These are phyloP conservation scores for Rhopalosiphum padi DNA, from an alignment of 1,140 invertebrate genomes.

Conservation along the genomic window DNA sequence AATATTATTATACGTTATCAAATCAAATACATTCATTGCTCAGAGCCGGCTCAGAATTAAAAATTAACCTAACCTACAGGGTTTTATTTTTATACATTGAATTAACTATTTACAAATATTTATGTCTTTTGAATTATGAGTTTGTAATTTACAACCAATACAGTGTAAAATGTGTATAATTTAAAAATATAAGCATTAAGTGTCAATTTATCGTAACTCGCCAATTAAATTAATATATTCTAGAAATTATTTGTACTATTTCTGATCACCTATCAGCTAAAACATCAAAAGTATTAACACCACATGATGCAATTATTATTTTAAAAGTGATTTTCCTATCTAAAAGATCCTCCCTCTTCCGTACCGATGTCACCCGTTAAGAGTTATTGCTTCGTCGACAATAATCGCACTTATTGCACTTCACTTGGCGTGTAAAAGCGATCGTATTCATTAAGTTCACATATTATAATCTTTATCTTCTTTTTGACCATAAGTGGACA, in stretches of 20 bases:
- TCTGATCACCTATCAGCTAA: background rate
- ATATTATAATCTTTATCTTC: background rate
- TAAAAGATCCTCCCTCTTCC: background rate
- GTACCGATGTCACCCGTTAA: slow-evolving; percentile 13
- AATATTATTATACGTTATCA: too few relatives aligned
- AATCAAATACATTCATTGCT: too few relatives aligned
- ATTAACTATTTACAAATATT: background rate
- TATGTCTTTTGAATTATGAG: background rate
- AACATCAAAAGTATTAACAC: background rate
- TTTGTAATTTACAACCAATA: background rate
- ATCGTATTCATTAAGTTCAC: background rate
- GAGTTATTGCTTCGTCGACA: slow-evolving; percentile 21
- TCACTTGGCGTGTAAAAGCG: background rate
- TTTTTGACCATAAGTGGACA: background rate
- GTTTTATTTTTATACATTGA: background rate
- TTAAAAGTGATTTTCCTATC: background rate
- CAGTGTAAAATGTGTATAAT: background rate
- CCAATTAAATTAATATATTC: background rate
- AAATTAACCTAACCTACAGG: background rate
- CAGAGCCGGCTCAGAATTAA: too few relatives aligned
- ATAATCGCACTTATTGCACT: slow-evolving; percentile 30
- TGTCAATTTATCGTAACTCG: background rate
- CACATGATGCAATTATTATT: background rate
- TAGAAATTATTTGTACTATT: background rate
- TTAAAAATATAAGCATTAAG: background rate